Conservation (phyloP, 2,113 vertebrate genomes). For the Xenopus borealis region DNA sequence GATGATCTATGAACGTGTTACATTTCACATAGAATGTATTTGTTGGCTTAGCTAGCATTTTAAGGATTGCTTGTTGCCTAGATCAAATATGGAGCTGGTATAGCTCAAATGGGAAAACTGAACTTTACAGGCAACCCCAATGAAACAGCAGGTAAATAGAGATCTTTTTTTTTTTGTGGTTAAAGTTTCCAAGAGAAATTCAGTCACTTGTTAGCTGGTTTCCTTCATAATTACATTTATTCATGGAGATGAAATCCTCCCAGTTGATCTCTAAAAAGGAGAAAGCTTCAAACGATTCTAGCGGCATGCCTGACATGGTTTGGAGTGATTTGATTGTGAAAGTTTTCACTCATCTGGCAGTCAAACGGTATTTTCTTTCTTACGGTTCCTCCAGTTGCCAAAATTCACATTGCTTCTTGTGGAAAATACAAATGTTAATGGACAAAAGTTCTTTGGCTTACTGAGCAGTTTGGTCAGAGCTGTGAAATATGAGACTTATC, state of each 20-base stretch:
- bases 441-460: constrained; percentile 3
- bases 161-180: constrained; percentile 33
- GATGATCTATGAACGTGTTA: neutral
- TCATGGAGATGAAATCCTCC: constrained; percentile 24
- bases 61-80: constrained; percentile 6
- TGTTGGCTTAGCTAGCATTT: neutral
- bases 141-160: constrained; percentile 33
- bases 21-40: neutral
- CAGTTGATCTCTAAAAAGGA: constrained; percentile 17
- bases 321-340: constrained; percentile 9
- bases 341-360: constrained; percentile 1
- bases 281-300: constrained; percentile 1
- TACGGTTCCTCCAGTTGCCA: neutral
- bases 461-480: constrained; percentile 12
- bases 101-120: constrained; percentile 57
- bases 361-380: neutral
- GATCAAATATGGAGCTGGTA: constrained; percentile 49
- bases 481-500: constrained; percentile 2
- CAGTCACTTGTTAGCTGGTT: constrained; percentile 19
- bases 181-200: constrained; percentile 13
- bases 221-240: constrained; percentile 12
- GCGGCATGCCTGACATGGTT: constrained; percentile 13
- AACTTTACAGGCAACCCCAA: constrained; percentile 52
- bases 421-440: neutral
- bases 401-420: constrained; percentile 4